These are phyloP conservation scores for Leucophenga montana DNA, from an alignment of 2,888 invertebrate genomes.

Conservation along the genomic window DNA sequence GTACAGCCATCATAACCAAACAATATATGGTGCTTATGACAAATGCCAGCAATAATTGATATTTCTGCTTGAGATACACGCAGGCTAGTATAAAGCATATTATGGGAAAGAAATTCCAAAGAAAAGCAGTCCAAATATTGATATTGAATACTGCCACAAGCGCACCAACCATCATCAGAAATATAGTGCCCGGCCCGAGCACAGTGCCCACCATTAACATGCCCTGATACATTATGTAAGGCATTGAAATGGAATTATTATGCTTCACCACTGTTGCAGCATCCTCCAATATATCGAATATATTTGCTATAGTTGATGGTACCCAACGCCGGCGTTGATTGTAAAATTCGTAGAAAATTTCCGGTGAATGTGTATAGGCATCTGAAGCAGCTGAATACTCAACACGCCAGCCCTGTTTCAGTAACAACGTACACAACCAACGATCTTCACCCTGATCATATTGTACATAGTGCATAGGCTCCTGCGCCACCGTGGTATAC, in stretches of 20 bases:
- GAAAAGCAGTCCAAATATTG: constrained; percentile 80
- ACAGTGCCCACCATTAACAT: constrained; percentile 82
- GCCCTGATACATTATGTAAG: constrained; percentile 84
- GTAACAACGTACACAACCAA: constrained; percentile 93
- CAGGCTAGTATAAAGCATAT: constrained; percentile 79
- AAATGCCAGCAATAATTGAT: constrained; percentile 83
- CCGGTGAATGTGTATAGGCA: constrained; percentile 95
- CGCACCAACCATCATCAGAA: constrained; percentile 85
- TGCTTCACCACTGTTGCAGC: constrained; percentile 84
- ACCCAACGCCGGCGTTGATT: constrained; percentile 96
- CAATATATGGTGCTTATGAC: constrained; percentile 85
- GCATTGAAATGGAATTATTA: constrained; percentile 91
- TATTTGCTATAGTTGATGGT: constrained; percentile 96
- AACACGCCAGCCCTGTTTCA: constrained; percentile 92
- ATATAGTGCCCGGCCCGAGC: constrained; percentile 83
- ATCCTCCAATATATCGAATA: constrained; percentile 88
- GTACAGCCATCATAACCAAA: constrained; percentile 89
- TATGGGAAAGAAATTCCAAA: constrained; percentile 81
- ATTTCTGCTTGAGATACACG: constrained; percentile 77
- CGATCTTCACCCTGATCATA: constrained; percentile 98
- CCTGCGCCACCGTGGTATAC: constrained; percentile 85
- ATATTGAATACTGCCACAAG: constrained; percentile 83
- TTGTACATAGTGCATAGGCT: constrained; percentile 90
- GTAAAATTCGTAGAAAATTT: constrained; percentile 92
- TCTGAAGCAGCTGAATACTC: constrained; percentile 97